phyloP scores from a whole-genome alignment of 2,113 vertebrate species.

The Channa maculata region DNA sequence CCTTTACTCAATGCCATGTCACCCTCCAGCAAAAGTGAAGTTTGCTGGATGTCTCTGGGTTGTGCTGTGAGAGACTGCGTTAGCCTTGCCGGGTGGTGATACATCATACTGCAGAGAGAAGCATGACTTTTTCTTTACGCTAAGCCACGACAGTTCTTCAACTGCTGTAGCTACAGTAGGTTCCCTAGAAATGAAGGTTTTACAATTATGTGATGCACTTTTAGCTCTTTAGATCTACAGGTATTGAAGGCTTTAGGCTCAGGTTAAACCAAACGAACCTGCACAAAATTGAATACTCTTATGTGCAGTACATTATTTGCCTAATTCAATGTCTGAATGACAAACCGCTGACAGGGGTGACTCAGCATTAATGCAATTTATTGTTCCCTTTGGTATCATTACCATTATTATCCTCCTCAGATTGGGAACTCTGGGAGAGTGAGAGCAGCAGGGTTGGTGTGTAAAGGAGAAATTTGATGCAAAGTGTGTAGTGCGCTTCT shows the following conservation, averaged over 20 bases:
- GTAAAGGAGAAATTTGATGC: background rate
- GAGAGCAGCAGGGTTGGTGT: slow-evolving; percentile 6
- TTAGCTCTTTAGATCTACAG: background rate
- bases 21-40: slow-evolving; percentile 44
- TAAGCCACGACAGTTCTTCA: slow-evolving; percentile 24
- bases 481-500: background rate
- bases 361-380: slow-evolving; percentile 25
- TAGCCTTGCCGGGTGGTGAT: slow-evolving; percentile 4
- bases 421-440: background rate
- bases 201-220: background rate
- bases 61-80: slow-evolving; percentile 2
- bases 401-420: slow-evolving; percentile 25
- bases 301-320: background rate
- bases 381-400: slow-evolving; percentile 25
- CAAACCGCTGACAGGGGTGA: slow-evolving; percentile 28
- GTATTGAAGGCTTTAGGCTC: background rate
- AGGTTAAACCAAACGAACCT: slow-evolving; percentile 6
- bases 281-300: background rate
- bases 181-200: background rate
- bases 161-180: background rate
- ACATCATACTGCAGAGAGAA: slow-evolving; percentile 15
- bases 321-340: slow-evolving; percentile 37
- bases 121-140: background rate
- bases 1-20: slow-evolving; percentile 27
- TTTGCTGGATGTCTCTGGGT: slow-evolving; percentile 29